A percentile compares a stretch with the other conserved stretches of the same genome.
phyloP scores from a whole-genome alignment of 2,113 vertebrate genomes.

The Todiramphus chloris region DNA sequence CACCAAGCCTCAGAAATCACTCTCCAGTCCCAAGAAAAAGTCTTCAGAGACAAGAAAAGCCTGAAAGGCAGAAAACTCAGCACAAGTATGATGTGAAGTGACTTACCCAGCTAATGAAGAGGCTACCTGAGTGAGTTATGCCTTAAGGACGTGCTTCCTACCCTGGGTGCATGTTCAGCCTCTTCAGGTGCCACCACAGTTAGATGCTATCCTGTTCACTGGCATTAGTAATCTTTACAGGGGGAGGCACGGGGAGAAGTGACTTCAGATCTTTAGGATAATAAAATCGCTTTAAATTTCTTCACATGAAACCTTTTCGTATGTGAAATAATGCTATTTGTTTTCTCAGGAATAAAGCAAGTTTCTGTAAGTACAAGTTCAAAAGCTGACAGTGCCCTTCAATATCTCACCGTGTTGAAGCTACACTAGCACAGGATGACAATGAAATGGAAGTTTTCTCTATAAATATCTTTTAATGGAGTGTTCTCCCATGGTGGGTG shows the following conservation, averaged over 20 bases:
- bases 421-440: not conserved
- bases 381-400: not conserved
- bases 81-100: not conserved
- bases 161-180: not conserved
- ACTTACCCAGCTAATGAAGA: not conserved
- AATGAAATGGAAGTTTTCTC: not conserved
- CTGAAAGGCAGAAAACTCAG: not conserved
- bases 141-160: not conserved
- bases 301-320: not conserved
- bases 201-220: not conserved
- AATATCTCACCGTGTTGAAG: not conserved
- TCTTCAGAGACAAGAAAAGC: not conserved
- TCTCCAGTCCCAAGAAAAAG: too few relatives aligned
- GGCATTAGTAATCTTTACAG: not conserved
- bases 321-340: not conserved
- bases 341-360: not conserved
- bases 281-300: not conserved
- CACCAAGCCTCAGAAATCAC: not conserved
- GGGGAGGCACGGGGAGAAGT: not conserved
- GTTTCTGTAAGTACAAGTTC: not conserved
- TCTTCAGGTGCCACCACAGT: not conserved
- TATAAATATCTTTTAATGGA: not conserved
- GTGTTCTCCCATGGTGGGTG: not conserved
- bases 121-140: not conserved
- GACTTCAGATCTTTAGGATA: not conserved